These are phyloP conservation scores for Pristionchus mayeri DNA, from an alignment of 2,888 invertebrate genomes.

Conservation along the genomic window DNA sequence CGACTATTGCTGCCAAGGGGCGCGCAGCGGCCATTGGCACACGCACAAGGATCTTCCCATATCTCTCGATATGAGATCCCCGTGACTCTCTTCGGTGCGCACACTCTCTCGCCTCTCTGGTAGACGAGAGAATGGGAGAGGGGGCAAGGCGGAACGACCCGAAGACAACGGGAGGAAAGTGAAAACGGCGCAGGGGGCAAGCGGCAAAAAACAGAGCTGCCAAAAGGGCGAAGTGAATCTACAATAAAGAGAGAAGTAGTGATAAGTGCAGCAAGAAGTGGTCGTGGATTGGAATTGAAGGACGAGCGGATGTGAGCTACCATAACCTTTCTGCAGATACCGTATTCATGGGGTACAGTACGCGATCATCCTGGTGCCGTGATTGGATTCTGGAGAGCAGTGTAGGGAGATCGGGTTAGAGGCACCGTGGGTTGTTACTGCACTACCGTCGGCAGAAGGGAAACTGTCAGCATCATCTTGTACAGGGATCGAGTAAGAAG, in stretches of 20 bases:
- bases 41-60: background rate
- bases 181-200: background rate
- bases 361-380: too few species aligned
- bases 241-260: background rate
- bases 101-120: too few species aligned
- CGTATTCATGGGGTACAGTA: too few species aligned
- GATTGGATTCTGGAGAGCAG: too few species aligned
- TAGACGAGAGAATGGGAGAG: background rate
- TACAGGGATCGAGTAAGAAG: too few species aligned
- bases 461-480: too few species aligned
- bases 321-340: background rate
- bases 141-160: background rate
- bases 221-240: background rate
- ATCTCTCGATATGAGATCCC: background rate
- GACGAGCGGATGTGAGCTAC: background rate
- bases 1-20: constrained; percentile 11
- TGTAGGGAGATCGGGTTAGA: too few species aligned
- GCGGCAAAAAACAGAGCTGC: background rate
- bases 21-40: background rate
- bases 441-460: background rate
- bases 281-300: background rate
- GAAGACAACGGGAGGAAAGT: background rate
- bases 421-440: too few species aligned
- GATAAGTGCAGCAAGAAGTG: background rate
- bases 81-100: too few species aligned